Base-by-base conservation (phyloP, 2,888 invertebrate species). In the Myathropa florea region DNA sequence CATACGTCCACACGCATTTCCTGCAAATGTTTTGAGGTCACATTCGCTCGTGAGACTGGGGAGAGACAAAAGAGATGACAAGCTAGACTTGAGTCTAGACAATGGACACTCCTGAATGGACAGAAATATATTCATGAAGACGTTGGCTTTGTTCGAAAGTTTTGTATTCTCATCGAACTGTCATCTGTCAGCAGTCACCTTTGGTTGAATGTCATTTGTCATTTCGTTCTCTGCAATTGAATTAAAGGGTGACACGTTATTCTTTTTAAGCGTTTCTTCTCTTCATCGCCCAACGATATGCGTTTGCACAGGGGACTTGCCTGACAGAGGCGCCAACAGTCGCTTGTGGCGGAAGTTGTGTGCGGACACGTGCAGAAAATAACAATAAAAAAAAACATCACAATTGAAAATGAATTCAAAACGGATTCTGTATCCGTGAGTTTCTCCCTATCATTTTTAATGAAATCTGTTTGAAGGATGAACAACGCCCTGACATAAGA, bases 61-160 rank as follows among this genome's bases (percentile, higher is more conserved):
- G 65, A 72, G 36, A 77, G 73, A 79, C 36, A 30, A 55, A 33
- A 23, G 55, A 26, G 21, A n/a, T 73, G 79, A 71, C 79, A 80
- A 75, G 80, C 80, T 70, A 79, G 83, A 80, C 83, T 79, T 60
- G 55, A 79, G 83, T 83, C 83, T 83, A 83, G 83, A 83, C 83
- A 64, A 26, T 57, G 73, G 78, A 71, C 26, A 26, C 21, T 23
- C 3, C 21, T 14, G n/a, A 60, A 26, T 60, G 24, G n/a, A 60
- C 14, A 26, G 64, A 24, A 23, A 71, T 71, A 71, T 65, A 63
- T 28, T 33, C 46, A 46, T 23, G 12, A 18, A 26, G 6, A 61
- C 61, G 28, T 18, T 21, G 18, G 61, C 18, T 14, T 33, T 4
- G n/a, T 39, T 39, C n/a, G 39, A 36, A 36, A 0, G 39, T 14